Evolutionary conservation across 2,888 invertebrate species (phyloP), one percentile per base, ranked within the genome.

Genomic region (Byasa hedistus): DNA sequence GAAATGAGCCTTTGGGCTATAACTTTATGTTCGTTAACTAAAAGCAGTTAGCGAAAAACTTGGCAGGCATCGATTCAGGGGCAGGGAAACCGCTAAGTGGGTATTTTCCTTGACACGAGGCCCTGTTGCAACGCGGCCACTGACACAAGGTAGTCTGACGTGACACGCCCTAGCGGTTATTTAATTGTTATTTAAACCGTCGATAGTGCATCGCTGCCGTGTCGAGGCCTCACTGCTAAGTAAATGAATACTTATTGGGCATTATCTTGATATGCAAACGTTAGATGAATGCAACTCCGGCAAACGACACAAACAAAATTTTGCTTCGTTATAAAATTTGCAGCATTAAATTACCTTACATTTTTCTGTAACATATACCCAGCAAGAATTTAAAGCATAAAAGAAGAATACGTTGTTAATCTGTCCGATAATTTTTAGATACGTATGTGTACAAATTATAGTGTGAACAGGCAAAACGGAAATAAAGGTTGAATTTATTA

Each of bases 151-250:
- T 89, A 87, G 79, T 79, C 59, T 58, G 62, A 66, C 71, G 78
- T 83, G 90, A 91, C 87, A 91, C 88, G 91, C 91, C 91, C 89
- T 89, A 83, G 81, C 88, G 83, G 86, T 89, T 89, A 89, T 89
- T 88, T 89, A 89, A 90, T 89, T 90, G 87, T 89, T 87, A 87
- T 87, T 89, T 84, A 87, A 87, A 84, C 81, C 81, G 80, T 78
- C 66, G 62, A 55, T 55, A 66, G 81, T 80, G 72, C 81, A 81
- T 80, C 79, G 76, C 72, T 73, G 72, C 72, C 71, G 74, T 78
- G 74, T 77, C 75, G 76, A 76, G 76, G 75, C 72, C 74, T 75
- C 69, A 64, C 72, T 69, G 17, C 23, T 55, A 27, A 32, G 17
- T 55, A 44, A 56, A 55, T 65, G 17, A 59, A 22, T 44, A 44